Evolutionary conservation across 2,797 vertebrate genomes (phyloP).

Genomic region (Tragelaphus eurycerus): DNA sequence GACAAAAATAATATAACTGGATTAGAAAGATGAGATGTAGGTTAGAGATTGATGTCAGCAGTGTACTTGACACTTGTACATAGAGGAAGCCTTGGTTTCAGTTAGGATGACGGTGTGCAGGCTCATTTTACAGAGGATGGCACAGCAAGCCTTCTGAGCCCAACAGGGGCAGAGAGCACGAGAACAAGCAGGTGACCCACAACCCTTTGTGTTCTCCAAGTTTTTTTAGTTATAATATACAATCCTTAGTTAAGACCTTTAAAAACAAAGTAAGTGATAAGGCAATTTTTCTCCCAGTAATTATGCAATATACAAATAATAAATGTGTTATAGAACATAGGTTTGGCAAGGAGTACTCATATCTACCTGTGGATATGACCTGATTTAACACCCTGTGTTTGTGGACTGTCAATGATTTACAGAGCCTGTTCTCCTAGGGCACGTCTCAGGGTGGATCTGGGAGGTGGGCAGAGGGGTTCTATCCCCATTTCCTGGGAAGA

Average conservation of each 20-base stretch:
- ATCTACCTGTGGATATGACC: background rate
- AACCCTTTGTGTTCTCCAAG: background rate
- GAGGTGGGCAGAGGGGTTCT: too few species aligned
- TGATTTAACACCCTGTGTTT: background rate
- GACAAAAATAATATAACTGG: background rate
- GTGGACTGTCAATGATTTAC: background rate
- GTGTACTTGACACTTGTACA: too few species aligned
- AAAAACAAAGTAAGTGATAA: background rate
- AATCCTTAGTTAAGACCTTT: background rate
- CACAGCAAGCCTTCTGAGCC: too few species aligned
- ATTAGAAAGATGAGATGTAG: background rate
- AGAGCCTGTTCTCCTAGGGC: background rate
- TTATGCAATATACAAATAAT: background rate
- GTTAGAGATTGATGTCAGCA: background rate
- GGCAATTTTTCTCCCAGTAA: background rate
- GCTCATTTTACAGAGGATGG: background rate
- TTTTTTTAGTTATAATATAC: background rate
- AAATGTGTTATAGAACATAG: background rate
- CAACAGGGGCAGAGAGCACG: too few species aligned
- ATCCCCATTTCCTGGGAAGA: background rate
- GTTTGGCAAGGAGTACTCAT: background rate
- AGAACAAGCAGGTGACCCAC: background rate
- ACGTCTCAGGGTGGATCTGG: background rate
- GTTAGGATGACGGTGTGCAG: background rate
- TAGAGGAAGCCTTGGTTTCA: background rate